Conservation (phyloP, 92 coral and sea anemone species). For the Pocillopora grandis region DNA sequence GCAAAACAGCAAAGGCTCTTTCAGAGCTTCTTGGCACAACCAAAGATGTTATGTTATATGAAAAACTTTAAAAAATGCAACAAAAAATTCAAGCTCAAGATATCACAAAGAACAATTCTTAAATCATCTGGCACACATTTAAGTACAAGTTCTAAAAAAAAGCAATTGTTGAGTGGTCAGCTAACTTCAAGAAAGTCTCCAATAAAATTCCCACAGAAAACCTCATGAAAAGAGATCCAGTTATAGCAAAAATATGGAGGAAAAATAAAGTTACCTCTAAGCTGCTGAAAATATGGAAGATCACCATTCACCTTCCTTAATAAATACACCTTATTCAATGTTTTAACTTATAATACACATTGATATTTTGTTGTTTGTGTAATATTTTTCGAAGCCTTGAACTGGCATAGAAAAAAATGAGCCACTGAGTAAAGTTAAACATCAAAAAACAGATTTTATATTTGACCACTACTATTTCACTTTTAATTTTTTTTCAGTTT, state of each 20-base stretch:
- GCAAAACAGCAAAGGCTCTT: slow-evolving; percentile 48
- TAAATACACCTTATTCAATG: no score
- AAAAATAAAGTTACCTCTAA: background rate
- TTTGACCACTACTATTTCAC: no score
- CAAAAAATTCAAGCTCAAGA: slow-evolving; percentile 44
- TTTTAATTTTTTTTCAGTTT: no score
- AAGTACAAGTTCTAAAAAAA: slow-evolving; percentile 47
- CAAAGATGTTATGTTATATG: slow-evolving; percentile 40
- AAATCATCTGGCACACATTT: slow-evolving; percentile 29
- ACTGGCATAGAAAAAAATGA: no score
- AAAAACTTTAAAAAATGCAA: slow-evolving; percentile 32
- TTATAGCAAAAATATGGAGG: background rate
- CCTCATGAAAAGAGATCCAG: background rate
- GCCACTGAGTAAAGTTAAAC: no score
- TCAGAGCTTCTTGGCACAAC: slow-evolving; percentile 36
- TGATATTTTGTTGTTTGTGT: no score
- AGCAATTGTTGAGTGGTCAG: background rate
- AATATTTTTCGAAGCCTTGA: no score
- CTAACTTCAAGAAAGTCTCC: background rate
- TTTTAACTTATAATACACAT: no score
- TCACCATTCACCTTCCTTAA: background rate
- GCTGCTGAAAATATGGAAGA: slow-evolving; percentile 1
- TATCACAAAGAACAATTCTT: slow-evolving; percentile 49
- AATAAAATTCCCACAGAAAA: background rate
- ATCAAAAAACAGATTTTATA: no score